A percentile compares a stretch with the other conserved stretches of the same genome.
phyloP scores from a whole-genome alignment of 2,797 vertebrate species.

The Percopsis omiscomaycus region DNA sequence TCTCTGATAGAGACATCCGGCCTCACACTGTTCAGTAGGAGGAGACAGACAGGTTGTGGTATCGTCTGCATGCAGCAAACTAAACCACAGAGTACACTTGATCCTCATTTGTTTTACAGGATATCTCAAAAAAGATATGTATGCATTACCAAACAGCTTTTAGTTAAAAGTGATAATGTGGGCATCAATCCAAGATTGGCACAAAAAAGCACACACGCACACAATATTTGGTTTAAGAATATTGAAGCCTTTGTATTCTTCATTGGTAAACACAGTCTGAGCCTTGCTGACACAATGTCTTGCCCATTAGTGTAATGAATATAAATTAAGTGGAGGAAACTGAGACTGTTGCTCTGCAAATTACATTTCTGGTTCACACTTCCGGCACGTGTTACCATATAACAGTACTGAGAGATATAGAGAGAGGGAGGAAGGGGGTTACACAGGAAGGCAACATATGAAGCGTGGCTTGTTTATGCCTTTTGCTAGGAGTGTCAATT shows the following conservation, averaged over 20 bases:
- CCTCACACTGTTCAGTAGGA: no score
- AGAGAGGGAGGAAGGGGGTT: not conserved
- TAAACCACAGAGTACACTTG: no score
- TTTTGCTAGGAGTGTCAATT: conserved; percentile 7
- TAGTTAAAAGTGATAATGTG: no score
- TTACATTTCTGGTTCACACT: not conserved
- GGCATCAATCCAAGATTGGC: no score
- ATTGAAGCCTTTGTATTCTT: conserved; percentile 1
- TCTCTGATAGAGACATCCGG: not conserved
- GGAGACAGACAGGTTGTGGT: no score
- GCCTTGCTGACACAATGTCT: not conserved
- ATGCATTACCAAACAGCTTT: no score
- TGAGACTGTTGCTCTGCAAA: not conserved
- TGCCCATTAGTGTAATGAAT: conserved; percentile 6
- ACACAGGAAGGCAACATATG: conserved; percentile 2
- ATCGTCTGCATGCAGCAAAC: no score
- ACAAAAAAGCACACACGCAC: not conserved
- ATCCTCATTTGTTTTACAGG: no score
- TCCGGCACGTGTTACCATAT: not conserved
- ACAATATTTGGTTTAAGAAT: not conserved
- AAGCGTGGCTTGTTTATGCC: not conserved
- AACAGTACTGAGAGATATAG: not conserved
- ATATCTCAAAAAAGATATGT: no score
- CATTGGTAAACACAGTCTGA: not conserved
- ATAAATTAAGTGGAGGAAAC: conserved; percentile 5